phyloP scores from a whole-genome alignment of 2,113 vertebrate species.

The Pandion haliaetus region DNA sequence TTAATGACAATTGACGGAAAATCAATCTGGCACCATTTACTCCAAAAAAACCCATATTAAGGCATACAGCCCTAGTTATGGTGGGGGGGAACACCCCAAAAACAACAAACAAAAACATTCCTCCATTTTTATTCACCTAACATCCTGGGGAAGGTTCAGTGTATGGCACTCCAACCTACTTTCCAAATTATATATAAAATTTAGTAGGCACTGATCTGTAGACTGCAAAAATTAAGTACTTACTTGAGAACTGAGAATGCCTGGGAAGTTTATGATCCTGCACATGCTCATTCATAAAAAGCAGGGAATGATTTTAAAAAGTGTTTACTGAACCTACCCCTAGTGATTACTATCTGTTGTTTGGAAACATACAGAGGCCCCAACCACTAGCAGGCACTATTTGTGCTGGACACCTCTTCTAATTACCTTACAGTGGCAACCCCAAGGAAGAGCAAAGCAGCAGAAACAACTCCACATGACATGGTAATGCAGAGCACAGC shows the following conservation, averaged over 20 bases:
- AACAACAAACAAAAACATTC: neutral
- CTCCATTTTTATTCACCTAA: neutral
- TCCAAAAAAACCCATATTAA: neutral
- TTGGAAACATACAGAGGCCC: neutral
- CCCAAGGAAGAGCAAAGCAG: neutral
- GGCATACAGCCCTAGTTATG: neutral
- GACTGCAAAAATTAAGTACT: neutral
- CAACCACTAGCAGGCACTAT: neutral
- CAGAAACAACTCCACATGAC: neutral
- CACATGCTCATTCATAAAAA: neutral
- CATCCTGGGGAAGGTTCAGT: neutral
- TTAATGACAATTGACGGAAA: neutral
- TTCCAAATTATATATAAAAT: neutral
- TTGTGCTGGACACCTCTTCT: neutral
- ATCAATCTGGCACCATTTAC: neutral
- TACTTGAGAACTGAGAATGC: neutral
- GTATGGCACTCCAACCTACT: neutral
- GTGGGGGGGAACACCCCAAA: neutral
- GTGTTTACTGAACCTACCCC: neutral
- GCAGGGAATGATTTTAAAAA: neutral
- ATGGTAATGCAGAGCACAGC: neutral
- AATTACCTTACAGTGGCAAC: neutral
- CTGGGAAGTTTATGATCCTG: neutral
- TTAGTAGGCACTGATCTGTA: neutral
- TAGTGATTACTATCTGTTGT: neutral